Conservation (phyloP, 1,140 invertebrate species). For the Arctopsyche grandis region DNA sequence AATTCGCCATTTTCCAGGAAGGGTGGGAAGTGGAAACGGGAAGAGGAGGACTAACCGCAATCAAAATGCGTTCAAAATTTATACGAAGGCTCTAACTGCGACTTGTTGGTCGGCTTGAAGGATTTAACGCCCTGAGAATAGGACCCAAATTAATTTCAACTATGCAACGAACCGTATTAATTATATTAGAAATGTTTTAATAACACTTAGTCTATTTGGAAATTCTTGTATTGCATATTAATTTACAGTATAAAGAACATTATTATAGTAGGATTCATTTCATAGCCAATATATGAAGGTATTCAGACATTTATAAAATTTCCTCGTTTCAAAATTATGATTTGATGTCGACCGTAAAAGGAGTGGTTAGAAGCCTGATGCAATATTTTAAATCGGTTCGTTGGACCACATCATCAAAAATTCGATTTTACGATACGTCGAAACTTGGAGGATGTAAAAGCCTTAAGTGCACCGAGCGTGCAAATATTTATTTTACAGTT, state of each 20-base stretch:
- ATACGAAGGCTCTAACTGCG: background rate
- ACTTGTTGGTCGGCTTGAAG: background rate
- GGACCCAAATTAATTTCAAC: background rate
- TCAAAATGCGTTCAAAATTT: slow-evolving; percentile 13
- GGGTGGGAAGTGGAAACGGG: background rate
- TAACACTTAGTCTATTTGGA: too few relatives aligned
- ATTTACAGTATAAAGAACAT: background rate
- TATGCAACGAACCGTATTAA: background rate
- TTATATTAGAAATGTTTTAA: too few relatives aligned
- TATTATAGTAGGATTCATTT: background rate
- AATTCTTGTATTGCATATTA: too few relatives aligned
- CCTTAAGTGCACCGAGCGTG: background rate
- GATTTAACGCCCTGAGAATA: background rate
- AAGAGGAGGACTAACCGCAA: background rate
- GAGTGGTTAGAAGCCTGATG: background rate
- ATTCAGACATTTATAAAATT: background rate
- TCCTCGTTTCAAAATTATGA: background rate
- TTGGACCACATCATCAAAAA: slow-evolving; percentile 11
- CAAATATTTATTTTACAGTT: slow-evolving; percentile 23
- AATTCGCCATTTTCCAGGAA: background rate
- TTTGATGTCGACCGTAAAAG: background rate
- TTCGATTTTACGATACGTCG: slow-evolving; percentile 25
- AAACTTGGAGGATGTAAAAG: background rate
- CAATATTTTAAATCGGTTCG: background rate
- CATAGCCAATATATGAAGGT: background rate